These are phyloP conservation scores for Cephus spinipes DNA, from an alignment of 2,888 invertebrate genomes.

Conservation along the genomic window DNA sequence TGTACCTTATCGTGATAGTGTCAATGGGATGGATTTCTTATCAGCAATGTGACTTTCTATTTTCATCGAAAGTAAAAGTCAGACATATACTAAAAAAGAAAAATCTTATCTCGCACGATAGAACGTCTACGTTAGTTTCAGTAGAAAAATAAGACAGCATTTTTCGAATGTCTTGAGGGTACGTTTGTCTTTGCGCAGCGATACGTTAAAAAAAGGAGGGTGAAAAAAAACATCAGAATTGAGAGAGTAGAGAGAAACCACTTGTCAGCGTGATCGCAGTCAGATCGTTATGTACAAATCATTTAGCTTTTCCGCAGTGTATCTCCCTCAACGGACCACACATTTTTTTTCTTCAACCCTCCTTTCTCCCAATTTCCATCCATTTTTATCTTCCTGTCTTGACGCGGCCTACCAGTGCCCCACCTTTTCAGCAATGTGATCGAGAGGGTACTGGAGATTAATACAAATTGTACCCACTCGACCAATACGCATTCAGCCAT, in stretches of 20 bases:
- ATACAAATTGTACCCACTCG: slow-evolving; percentile 6
- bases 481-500: background rate
- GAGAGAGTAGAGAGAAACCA: background rate
- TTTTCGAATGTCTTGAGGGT: background rate
- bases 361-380: background rate
- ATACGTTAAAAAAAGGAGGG: no score
- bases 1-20: background rate
- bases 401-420: background rate
- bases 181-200: background rate
- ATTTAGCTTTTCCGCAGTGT: background rate
- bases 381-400: background rate
- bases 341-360: background rate
- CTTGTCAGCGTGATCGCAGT: background rate
- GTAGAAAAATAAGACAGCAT: background rate
- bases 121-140: background rate
- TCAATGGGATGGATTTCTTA: background rate
- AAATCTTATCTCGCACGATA: background rate
- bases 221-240: background rate
- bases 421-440: background rate
- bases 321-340: background rate
- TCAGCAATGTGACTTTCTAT: background rate
- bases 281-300: background rate
- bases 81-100: background rate
- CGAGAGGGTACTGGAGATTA: background rate
- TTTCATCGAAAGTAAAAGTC: background rate